Evolutionary conservation across 1,140 invertebrate species (phyloP).

Genomic region (Drosophila kohkoa): DNA sequence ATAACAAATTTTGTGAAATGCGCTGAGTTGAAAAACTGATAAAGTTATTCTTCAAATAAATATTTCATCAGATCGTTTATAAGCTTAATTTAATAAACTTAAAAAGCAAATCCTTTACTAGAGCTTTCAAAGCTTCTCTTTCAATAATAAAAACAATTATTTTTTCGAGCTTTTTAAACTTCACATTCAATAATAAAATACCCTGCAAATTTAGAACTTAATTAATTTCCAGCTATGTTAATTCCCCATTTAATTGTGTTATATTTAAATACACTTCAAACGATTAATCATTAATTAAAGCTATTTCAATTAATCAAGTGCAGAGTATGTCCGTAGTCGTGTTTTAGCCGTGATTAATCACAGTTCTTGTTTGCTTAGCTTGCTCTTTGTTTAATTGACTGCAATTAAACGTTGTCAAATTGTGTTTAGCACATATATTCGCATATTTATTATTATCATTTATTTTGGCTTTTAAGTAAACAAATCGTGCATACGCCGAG

Average conservation of each 20-base stretch:
- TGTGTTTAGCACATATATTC: slow-evolving; percentile 28
- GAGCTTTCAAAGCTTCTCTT: no score
- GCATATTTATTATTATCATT: slow-evolving; percentile 3
- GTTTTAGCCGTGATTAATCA: background rate
- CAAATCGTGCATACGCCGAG: background rate
- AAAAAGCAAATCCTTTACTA: no score
- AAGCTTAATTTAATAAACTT: no score
- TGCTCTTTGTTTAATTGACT: slow-evolving; percentile 48
- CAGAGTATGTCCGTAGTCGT: slow-evolving; percentile 6
- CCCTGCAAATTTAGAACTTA: no score
- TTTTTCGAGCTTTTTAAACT: no score
- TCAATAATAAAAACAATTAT: no score
- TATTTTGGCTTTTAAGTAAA: slow-evolving; percentile 9
- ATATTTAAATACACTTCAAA: background rate
- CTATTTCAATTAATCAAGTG: background rate
- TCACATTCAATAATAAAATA: no score
- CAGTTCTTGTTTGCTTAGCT: slow-evolving; percentile 22
- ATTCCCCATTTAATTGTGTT: background rate
- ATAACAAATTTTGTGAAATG: no score
- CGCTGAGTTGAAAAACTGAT: no score
- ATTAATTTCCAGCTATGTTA: no score
- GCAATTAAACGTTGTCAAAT: slow-evolving; percentile 43
- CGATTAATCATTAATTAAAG: background rate
- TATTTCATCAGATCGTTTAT: no score
- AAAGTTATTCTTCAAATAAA: no score